Conservation (phyloP, 2,888 invertebrate species). For the Pyrrhopygopsis socrates region DNA sequence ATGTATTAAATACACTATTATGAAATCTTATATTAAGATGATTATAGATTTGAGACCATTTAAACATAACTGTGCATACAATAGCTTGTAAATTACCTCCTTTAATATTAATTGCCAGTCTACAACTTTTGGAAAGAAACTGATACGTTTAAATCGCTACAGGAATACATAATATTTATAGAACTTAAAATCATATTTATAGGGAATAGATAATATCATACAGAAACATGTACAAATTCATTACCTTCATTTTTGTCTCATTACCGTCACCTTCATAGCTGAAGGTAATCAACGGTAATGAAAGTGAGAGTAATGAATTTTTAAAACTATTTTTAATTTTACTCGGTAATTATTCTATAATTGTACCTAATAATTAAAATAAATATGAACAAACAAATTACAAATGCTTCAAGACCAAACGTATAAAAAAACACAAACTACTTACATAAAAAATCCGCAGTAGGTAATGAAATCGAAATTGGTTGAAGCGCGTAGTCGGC, state of each 20-base stretch:
- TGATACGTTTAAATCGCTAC: no score
- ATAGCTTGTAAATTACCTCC: no score
- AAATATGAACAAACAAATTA: constrained; percentile 43
- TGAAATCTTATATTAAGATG: no score
- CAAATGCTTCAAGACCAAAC: constrained; percentile 48
- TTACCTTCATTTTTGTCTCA: constrained; percentile 32
- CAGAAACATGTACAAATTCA: no score
- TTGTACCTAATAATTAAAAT: constrained; percentile 40
- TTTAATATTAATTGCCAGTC: no score
- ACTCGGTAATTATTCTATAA: constrained; percentile 44
- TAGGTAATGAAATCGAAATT: constrained; percentile 56
- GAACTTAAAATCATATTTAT: no score
- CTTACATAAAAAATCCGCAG: constrained; percentile 54
- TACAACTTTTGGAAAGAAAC: no score
- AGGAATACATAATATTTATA: no score
- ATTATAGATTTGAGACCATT: no score
- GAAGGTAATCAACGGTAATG: constrained; percentile 55
- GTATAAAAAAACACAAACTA: constrained; percentile 50
- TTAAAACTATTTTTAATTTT: constrained; percentile 46
- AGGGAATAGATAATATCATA: constrained; percentile 7
- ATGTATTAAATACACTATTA: neutral
- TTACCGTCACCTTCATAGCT: constrained; percentile 9
- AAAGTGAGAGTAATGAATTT: constrained; percentile 51
- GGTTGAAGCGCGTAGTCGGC: constrained; percentile 41
- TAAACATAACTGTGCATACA: no score